phyloP scores from a whole-genome alignment of 2,113 vertebrate genomes.

The Nyctibius bracteatus region DNA sequence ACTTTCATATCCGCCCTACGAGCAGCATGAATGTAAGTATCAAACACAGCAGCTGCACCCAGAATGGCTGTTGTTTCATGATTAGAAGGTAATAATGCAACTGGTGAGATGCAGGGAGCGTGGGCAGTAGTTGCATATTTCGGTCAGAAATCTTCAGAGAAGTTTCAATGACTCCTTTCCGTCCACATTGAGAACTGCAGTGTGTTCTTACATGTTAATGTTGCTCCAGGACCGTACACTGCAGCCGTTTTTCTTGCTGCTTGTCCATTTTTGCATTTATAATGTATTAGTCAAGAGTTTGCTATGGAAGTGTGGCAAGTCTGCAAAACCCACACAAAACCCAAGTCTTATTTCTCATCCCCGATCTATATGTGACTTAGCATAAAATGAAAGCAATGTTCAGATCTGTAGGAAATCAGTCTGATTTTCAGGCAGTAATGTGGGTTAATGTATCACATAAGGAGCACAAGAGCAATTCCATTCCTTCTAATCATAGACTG shows the following conservation, averaged over 20 bases:
- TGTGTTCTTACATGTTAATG: not conserved
- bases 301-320: not conserved
- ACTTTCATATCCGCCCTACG: slow-evolving; percentile 91
- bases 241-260: not conserved
- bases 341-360: not conserved
- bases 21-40: slow-evolving; percentile 97
- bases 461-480: not conserved
- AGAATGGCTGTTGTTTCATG: not conserved
- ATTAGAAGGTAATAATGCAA: not conserved
- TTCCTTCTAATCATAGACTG: not conserved
- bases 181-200: not conserved
- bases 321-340: not conserved
- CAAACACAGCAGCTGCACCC: not conserved
- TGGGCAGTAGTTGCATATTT: not conserved
- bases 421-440: not conserved
- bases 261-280: not conserved
- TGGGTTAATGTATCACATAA: not conserved
- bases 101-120: not conserved
- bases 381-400: not conserved
- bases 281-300: not conserved
- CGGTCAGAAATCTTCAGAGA: not conserved
- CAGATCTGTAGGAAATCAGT: not conserved
- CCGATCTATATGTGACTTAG: not conserved
- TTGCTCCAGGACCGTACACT: not conserved
- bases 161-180: not conserved